phyloP scores from a whole-genome alignment of 2,888 invertebrate species.

The Idaea biselata region DNA sequence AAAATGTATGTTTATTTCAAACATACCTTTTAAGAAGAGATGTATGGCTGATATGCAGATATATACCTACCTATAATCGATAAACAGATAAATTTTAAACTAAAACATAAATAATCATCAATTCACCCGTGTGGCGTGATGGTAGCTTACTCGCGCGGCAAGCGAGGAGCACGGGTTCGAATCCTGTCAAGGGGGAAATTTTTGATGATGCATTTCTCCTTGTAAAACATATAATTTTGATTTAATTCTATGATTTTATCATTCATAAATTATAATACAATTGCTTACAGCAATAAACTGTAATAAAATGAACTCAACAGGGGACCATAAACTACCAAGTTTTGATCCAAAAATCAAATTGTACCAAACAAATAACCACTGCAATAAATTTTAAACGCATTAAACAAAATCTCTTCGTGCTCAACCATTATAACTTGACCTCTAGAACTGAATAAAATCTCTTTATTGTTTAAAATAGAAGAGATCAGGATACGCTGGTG shows the following conservation, averaged over 20 bases:
- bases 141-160: no score
- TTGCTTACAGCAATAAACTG: constrained; percentile 42
- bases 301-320: constrained; percentile 60
- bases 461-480: constrained; percentile 4
- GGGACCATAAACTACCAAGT: constrained; percentile 65
- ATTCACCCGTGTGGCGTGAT: no score
- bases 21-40: no score
- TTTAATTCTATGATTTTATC: background rate
- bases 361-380: constrained; percentile 54
- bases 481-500: constrained; percentile 42
- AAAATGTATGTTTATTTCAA: no score
- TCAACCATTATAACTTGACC: constrained; percentile 41
- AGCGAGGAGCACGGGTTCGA: no score
- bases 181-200: background rate
- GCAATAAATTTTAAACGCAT: constrained; percentile 75
- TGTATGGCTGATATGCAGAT: no score
- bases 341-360: constrained; percentile 64
- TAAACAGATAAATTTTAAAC: no score
- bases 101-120: no score
- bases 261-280: background rate
- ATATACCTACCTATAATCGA: no score
- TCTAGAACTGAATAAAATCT: constrained; percentile 3
- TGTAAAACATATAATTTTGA: background rate
- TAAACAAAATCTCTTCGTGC: constrained; percentile 59
- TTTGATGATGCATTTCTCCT: background rate